Evolutionary conservation across 2,797 vertebrate genomes (phyloP).

Genomic region (Hippoglossus hippoglossus): DNA sequence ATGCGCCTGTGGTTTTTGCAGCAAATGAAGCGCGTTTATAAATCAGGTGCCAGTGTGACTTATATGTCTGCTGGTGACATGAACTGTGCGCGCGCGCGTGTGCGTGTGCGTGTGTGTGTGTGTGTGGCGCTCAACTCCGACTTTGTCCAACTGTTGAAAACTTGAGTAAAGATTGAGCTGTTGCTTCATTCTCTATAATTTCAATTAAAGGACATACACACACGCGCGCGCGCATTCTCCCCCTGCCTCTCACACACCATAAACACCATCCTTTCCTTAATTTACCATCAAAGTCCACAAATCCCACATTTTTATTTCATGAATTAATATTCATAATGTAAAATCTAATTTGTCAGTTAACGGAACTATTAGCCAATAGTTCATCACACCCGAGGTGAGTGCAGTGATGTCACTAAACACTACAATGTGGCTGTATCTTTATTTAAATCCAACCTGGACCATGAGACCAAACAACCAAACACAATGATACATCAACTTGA

Average conservation of each 20-base stretch:
- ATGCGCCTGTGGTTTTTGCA: slow-evolving; percentile 66
- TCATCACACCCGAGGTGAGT: too few species aligned
- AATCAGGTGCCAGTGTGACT: slow-evolving; percentile 76
- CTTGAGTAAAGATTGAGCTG: not conserved
- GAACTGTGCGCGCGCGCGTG: slow-evolving; percentile 18
- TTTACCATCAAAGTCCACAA: too few species aligned
- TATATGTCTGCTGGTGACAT: slow-evolving; percentile 71
- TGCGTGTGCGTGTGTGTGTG: slow-evolving; percentile 7
- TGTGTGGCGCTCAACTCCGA: not conserved
- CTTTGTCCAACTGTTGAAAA: slow-evolving; percentile 31
- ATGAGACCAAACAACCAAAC: not conserved
- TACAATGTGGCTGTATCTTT: slow-evolving; percentile 9
- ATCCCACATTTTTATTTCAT: too few species aligned
- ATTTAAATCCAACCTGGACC: not conserved
- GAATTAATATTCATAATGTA: too few species aligned
- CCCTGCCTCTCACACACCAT: too few species aligned
- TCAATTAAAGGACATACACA: not conserved
- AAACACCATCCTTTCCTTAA: too few species aligned
- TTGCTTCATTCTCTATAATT: not conserved
- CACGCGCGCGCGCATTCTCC: too few species aligned
- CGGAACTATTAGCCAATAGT: too few species aligned
- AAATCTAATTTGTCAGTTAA: too few species aligned
- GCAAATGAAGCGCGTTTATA: slow-evolving; percentile 75
- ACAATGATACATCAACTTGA: slow-evolving; percentile 13
- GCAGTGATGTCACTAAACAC: not conserved